These are phyloP conservation scores for Plebejus anna DNA, from an alignment of 2,888 invertebrate species.

Conservation along the genomic window DNA sequence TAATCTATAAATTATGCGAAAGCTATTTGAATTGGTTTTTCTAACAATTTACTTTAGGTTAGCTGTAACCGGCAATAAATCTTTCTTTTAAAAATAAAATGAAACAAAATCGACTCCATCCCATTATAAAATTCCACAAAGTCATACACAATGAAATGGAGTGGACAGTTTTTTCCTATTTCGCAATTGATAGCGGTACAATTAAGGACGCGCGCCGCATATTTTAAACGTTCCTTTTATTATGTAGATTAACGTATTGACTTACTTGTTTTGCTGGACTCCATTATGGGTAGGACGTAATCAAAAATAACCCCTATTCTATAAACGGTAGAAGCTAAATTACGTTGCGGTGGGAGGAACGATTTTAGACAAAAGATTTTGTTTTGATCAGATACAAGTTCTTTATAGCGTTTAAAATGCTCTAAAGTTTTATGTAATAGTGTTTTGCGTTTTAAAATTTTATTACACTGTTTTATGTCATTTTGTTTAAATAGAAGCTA, in stretches of 20 bases:
- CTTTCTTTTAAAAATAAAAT: not conserved
- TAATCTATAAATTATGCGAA: no score
- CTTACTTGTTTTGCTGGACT: slow-evolving; percentile 47
- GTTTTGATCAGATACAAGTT: slow-evolving; percentile 10
- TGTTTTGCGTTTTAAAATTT: slow-evolving; percentile 2
- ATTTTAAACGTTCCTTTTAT: slow-evolving; percentile 72
- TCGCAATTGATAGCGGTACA: slow-evolving; percentile 73
- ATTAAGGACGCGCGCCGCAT: slow-evolving; percentile 67
- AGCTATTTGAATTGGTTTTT: no score
- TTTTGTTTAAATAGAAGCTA: not conserved
- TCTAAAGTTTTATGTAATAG: not conserved
- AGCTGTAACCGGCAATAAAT: no score
- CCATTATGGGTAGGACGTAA: not conserved
- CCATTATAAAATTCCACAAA: slow-evolving; percentile 55
- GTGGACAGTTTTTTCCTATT: slow-evolving; percentile 72
- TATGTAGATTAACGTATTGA: slow-evolving; percentile 76
- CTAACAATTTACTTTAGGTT: no score
- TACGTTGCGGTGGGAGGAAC: not conserved
- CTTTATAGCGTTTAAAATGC: slow-evolving; percentile 7
- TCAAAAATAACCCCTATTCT: not conserved
- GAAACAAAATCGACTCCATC: slow-evolving; percentile 44
- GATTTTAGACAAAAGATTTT: slow-evolving; percentile 16
- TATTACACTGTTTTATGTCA: not conserved
- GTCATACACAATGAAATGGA: slow-evolving; percentile 60
- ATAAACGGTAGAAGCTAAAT: not conserved